Evolutionary conservation across 2,113 vertebrate genomes (phyloP).

Genomic region (Pongo pygmaeus): DNA sequence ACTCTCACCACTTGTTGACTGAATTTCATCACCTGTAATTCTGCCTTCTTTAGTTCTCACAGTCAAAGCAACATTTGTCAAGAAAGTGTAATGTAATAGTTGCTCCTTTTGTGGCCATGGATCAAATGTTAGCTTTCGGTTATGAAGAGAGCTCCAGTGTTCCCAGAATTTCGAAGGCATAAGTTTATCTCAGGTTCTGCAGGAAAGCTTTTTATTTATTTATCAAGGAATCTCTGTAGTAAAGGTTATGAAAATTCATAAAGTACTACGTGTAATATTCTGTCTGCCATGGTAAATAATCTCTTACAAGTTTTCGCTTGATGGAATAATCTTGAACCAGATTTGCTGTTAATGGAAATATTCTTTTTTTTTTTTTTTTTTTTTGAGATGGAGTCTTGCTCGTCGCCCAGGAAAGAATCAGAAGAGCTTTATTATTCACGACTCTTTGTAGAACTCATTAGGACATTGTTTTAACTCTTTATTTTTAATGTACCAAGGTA

Average conservation of each 20-base stretch:
- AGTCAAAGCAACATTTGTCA: conserved; percentile 33
- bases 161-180: conserved; percentile 20
- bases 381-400: too few relatives aligned
- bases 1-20: neutral
- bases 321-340: neutral
- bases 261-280: neutral
- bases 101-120: neutral
- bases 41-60: neutral
- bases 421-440: neutral
- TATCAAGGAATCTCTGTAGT: conserved; percentile 5
- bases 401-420: neutral
- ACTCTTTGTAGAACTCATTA: neutral
- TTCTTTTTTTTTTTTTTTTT: neutral
- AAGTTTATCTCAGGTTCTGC: conserved; percentile 21
- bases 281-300: neutral
- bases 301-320: conserved; percentile 1
- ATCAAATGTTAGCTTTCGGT: neutral
- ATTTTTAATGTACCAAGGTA: neutral
- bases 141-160: neutral
- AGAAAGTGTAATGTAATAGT: neutral
- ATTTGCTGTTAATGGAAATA: neutral
- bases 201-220: conserved; percentile 33
- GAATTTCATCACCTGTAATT: conserved; percentile 23
- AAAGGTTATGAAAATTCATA: conserved; percentile 47
- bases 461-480: neutral